Conservation (phyloP, 2,113 vertebrate genomes). For the Patagioenas fasciata region DNA sequence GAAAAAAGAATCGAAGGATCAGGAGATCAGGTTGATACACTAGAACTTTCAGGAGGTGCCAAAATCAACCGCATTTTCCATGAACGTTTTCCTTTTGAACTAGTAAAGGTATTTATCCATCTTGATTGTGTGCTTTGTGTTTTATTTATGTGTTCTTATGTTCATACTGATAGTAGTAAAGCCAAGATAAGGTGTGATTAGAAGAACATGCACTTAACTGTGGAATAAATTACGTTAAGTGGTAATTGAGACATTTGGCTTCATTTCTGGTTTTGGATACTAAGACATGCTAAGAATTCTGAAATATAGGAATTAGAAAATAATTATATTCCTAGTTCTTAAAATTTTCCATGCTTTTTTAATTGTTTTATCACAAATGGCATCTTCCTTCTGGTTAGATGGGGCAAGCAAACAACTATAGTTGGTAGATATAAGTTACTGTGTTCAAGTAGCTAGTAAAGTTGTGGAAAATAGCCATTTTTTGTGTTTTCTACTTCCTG, state of each 20-base stretch:
- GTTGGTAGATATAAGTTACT: neutral
- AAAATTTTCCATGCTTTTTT: neutral
- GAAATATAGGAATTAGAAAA: neutral
- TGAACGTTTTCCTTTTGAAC: slow-evolving; percentile 83
- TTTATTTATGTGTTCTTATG: neutral
- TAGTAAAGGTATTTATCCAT: slow-evolving; percentile 77
- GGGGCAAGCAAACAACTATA: neutral
- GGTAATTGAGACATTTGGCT: neutral
- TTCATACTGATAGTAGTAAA: neutral
- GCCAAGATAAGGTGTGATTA: neutral
- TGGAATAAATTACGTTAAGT: neutral
- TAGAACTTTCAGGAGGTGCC: slow-evolving; percentile 82
- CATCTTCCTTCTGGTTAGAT: neutral
- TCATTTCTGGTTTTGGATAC: neutral
- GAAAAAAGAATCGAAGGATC: slow-evolving; percentile 84
- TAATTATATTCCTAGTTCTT: neutral
- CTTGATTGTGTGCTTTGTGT: neutral
- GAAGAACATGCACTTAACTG: neutral
- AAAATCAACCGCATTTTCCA: slow-evolving; percentile 85
- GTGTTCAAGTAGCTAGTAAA: neutral
- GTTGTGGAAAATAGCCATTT: neutral
- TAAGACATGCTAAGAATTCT: neutral
- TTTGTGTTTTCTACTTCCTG: neutral
- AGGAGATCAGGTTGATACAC: slow-evolving; percentile 80
- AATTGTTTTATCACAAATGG: neutral